A percentile compares a stretch with the other conserved stretches of the same genome.
phyloP scores from a whole-genome alignment of 2,113 vertebrate genomes.

The Rattus norvegicus region DNA sequence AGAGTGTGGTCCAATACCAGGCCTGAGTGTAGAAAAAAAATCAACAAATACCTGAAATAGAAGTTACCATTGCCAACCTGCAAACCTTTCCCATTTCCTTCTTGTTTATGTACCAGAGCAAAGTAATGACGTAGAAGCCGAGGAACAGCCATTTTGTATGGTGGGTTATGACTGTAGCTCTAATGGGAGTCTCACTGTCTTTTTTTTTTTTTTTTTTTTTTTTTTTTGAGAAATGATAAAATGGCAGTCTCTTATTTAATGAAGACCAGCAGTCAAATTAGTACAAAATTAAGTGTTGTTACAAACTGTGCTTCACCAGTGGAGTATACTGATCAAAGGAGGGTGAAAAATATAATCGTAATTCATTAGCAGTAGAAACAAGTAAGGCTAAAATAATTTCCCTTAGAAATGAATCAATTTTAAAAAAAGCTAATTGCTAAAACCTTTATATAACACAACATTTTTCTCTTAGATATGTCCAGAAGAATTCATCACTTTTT shows the following conservation, averaged over 20 bases:
- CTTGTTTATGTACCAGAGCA: not conserved
- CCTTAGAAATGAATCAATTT: constrained; percentile 62
- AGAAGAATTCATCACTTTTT: constrained; percentile 33
- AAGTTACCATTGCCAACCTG: constrained; percentile 23
- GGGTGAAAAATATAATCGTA: not conserved
- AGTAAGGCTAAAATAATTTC: constrained; percentile 56
- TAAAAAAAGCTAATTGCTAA: constrained; percentile 41
- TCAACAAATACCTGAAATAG: not conserved
- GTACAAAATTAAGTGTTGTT: constrained; percentile 46
- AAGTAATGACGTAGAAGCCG: not conserved
- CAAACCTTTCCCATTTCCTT: not conserved
- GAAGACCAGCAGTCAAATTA: constrained; percentile 53
- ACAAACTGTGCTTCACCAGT: constrained; percentile 39
- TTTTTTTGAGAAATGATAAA: constrained; percentile 43
- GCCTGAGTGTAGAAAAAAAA: constrained; percentile 7
- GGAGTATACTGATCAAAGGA: constrained; percentile 53
- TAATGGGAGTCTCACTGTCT: not conserved
- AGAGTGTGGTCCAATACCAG: not conserved
- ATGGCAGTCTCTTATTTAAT: not conserved
- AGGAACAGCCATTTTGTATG: not conserved
- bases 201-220: not conserved
- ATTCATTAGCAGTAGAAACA: constrained; percentile 53
- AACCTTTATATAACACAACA: not conserved
- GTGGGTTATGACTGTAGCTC: not conserved
- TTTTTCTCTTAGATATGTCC: constrained; percentile 42